Evolutionary conservation across 2,888 invertebrate species (phyloP).

Genomic region (Crematogaster levior): DNA sequence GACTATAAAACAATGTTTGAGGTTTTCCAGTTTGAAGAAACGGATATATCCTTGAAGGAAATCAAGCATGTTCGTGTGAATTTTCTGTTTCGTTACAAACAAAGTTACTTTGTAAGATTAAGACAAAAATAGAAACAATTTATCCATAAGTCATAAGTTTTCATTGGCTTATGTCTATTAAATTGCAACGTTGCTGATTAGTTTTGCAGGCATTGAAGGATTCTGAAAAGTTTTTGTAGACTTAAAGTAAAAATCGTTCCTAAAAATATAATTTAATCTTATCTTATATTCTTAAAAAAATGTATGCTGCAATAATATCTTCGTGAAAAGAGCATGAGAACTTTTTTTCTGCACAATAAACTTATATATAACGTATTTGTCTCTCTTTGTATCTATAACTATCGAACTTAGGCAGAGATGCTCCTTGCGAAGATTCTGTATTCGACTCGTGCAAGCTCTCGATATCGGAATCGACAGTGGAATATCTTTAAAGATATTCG

Average conservation of each 20-base stretch:
- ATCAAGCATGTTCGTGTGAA: too few species aligned
- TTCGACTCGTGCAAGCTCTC: neutral
- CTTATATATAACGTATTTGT: neutral
- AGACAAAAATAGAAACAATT: neutral
- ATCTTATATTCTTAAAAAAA: neutral
- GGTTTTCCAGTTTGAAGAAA: neutral
- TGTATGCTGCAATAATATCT: slow-evolving; percentile 7
- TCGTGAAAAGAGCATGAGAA: neutral
- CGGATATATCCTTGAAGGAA: neutral
- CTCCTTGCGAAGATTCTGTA: neutral
- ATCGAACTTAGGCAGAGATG: neutral
- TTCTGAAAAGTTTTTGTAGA: neutral
- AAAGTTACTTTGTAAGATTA: neutral
- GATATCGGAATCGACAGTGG: slow-evolving; percentile 6
- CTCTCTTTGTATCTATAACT: too few species aligned
- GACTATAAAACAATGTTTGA: neutral
- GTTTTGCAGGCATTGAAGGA: neutral
- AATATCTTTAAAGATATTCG: slow-evolving; percentile 28
- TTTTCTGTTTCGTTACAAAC: neutral
- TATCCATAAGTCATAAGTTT: neutral
- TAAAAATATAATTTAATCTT: neutral
- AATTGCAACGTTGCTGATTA: neutral
- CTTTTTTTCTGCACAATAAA: neutral
- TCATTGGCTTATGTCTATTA: neutral
- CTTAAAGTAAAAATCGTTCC: neutral